Base-by-base conservation (phyloP, 2,113 vertebrate species). In the Scolopax mira region DNA sequence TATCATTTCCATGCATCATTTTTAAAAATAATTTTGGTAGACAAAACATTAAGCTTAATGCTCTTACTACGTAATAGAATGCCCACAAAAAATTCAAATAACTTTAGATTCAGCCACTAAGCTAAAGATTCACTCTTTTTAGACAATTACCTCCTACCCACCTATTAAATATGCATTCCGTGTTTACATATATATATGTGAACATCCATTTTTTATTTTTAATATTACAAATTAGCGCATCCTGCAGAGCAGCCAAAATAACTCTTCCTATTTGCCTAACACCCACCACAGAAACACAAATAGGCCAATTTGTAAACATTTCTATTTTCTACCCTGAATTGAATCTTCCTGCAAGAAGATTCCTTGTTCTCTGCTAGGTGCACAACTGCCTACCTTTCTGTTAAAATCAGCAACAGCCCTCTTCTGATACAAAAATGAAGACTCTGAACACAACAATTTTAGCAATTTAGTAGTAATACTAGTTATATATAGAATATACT, bases 201-300 rank as follows among this genome's bases (percentile, higher is more conserved):
- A 89, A 92, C 79, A 70, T 84, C 73, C 33, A 65, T 48, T 90
- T 96, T 92, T 95, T 90, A 90, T 90, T 95, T 94, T 95, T 94
- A 69, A 94, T 64, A 77, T 87, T 92, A 82, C 51, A 94, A 96
- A 97, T 87, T 12, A 94, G 69, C 67, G 88, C 51, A 73, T 81
- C 89, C 95, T 88, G 93, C 90, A 82, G 93, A 91, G 94, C 79
- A 91, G 82, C 57, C 81, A 94, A 94, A 97, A 95, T 86, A 95
- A 91, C 74, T 94, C 55, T 90, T 92, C 69, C 52, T 69, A 79
- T 85, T 88, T 91, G 84, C 89, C 73, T 77, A 84, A 93, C 94
- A 72, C 60, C 67, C 48, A 89, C 49, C 48, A 88, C 2, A 88
- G 79, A 96, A 96, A 96, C 79, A 94, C 75, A 96, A 95, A 96